phyloP scores from a whole-genome alignment of 1,140 invertebrate genomes.

The Diachasmimorpha longicaudata region DNA sequence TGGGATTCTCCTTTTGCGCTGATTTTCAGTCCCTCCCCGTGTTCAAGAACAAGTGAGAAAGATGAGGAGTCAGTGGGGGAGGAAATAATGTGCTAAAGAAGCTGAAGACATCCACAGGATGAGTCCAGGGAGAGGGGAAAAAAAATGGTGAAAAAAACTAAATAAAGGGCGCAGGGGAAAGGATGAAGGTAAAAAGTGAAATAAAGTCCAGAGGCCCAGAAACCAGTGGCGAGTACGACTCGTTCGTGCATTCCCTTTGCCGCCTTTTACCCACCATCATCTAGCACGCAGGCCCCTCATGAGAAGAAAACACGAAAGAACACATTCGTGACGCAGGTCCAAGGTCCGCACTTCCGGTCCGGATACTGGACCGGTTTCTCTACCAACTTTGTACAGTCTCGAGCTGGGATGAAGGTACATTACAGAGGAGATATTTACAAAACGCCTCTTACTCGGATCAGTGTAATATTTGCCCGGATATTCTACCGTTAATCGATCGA shows the following conservation, averaged over 20 bases:
- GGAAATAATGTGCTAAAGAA: constrained; percentile 4
- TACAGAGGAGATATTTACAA: not conserved
- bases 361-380: constrained; percentile 59
- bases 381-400: not conserved
- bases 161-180: not conserved
- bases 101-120: not conserved
- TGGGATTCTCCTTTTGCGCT: constrained; percentile 48
- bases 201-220: not conserved
- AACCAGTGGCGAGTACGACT: constrained; percentile 15
- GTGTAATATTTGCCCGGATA: not conserved
- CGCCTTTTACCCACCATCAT: not conserved
- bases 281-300: not conserved
- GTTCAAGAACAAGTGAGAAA: constrained; percentile 28
- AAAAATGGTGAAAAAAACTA: too few relatives aligned
- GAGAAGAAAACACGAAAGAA: constrained; percentile 28
- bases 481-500: not conserved
- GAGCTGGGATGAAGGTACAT: not conserved
- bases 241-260: constrained; percentile 17
- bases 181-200: constrained; percentile 1
- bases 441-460: not conserved
- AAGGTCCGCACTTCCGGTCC: constrained; percentile 61
- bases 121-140: not conserved
- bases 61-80: constrained; percentile 24
- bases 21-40: constrained; percentile 42
- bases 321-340: constrained; percentile 28